These are phyloP conservation scores for Telenomus remus DNA, from an alignment of 1,140 invertebrate species.

Conservation along the genomic window DNA sequence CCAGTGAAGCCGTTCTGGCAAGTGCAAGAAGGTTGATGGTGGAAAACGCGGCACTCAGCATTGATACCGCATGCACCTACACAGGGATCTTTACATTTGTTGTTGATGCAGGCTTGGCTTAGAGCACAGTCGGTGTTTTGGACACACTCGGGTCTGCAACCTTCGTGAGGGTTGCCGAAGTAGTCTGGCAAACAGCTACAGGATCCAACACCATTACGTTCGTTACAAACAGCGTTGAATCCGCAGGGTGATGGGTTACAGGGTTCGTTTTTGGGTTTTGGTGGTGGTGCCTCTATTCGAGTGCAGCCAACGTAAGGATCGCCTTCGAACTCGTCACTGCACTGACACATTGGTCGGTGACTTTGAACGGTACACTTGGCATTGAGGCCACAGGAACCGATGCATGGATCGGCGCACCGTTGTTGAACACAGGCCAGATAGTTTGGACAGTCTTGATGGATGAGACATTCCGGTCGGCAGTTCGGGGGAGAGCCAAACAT, in stretches of 20 bases:
- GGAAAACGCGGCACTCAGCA: conserved; percentile 86
- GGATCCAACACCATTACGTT: conserved; percentile 84
- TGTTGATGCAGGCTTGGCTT: conserved; percentile 85
- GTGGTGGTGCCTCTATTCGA: conserved; percentile 75
- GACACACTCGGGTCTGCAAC: conserved; percentile 88
- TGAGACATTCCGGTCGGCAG: conserved; percentile 86
- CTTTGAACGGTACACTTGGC: conserved; percentile 85
- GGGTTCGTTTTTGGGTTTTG: conserved; percentile 75
- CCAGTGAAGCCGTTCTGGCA: conserved; percentile 85
- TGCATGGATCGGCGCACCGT: conserved; percentile 86
- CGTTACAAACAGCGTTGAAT: conserved; percentile 86
- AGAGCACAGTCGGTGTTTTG: conserved; percentile 86
- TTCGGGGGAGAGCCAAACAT: conserved; percentile 90
- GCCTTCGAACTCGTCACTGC: conserved; percentile 84
- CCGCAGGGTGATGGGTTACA: conserved; percentile 91
- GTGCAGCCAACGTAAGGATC: conserved; percentile 88
- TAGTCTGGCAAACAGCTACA: conserved; percentile 88
- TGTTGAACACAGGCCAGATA: conserved; percentile 86
- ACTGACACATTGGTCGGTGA: conserved; percentile 86
- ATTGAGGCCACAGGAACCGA: conserved; percentile 89
- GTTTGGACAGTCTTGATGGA: conserved; percentile 86
- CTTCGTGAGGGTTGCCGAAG: conserved; percentile 87
- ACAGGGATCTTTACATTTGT: conserved; percentile 89
- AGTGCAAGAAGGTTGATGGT: conserved; percentile 87
- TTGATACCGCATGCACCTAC: conserved; percentile 86